Evolutionary conservation across 2,797 vertebrate genomes (phyloP).

Genomic region (Propithecus deckenii): DNA sequence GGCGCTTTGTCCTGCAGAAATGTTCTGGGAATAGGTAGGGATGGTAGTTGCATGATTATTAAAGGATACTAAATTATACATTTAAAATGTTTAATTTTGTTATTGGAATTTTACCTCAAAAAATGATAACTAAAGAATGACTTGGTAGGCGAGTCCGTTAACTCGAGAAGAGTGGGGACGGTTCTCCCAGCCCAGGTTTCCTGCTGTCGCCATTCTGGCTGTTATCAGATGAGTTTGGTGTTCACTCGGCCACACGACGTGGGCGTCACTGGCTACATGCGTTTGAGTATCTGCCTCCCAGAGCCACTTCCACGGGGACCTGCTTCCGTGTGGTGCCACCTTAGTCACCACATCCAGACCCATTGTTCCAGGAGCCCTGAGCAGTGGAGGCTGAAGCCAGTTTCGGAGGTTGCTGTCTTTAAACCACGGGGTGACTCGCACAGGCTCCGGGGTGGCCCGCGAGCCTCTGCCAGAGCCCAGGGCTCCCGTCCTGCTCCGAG

Average conservation of each 20-base stretch:
- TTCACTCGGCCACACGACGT: too few species aligned
- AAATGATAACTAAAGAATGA: background rate
- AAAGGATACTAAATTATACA: fast-evolving
- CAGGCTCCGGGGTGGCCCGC: fast-evolving
- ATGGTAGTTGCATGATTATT: fast-evolving
- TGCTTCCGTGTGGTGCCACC: fast-evolving
- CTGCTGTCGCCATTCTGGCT: background rate
- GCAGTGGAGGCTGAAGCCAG: background rate
- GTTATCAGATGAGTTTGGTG: background rate
- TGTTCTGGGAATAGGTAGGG: background rate
- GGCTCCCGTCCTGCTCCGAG: fast-evolving
- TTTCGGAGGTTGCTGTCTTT: background rate
- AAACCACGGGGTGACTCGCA: background rate
- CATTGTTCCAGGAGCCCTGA: background rate
- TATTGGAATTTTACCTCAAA: background rate
- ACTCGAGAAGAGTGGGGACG: background rate
- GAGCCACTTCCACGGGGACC: too few species aligned
- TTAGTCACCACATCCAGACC: background rate
- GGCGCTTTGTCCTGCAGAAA: background rate
- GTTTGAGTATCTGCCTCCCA: background rate
- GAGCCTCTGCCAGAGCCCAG: background rate
- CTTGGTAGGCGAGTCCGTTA: background rate
- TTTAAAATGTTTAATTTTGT: background rate
- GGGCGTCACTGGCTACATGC: background rate
- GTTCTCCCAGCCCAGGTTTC: background rate